A percentile compares a stretch with the other conserved stretches of the same genome.
Conservation (phyloP, 2,888 invertebrate species). For the Tridacna gigas region DNA sequence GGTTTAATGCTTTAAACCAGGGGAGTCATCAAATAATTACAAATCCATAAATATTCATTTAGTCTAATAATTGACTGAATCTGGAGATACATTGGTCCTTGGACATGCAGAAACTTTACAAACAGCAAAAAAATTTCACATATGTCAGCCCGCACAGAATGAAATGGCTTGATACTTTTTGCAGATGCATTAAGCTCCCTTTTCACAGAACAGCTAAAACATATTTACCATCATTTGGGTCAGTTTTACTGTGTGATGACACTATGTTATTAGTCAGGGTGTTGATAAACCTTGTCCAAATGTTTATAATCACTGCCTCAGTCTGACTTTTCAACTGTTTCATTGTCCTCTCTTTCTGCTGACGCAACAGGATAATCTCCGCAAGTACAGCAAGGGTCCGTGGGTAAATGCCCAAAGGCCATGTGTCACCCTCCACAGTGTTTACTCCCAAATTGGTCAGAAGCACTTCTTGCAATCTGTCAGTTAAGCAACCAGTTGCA, state of each 20-base stretch:
- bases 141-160: too few species aligned
- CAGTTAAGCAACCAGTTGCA: conserved; percentile 89
- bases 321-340: conserved; percentile 92
- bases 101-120: too few species aligned
- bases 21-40: too few species aligned
- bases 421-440: conserved; percentile 88
- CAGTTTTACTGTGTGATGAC: conserved; percentile 84
- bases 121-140: too few species aligned
- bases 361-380: conserved; percentile 89
- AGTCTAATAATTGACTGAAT: too few species aligned
- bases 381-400: conserved; percentile 93
- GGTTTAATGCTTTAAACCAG: too few species aligned
- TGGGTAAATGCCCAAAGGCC: conserved; percentile 92
- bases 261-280: conserved; percentile 94
- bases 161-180: too few species aligned
- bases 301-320: conserved; percentile 94
- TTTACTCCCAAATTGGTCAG: conserved; percentile 91
- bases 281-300: conserved; percentile 95
- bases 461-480: conserved; percentile 87
- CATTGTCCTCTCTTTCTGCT: conserved; percentile 85
- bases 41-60: too few species aligned
- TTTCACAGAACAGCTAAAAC: too few species aligned
- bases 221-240: conserved; percentile 78
- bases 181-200: too few species aligned
- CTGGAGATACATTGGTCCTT: too few species aligned